phyloP scores from a whole-genome alignment of 2,113 vertebrate genomes.

The Mugil cephalus region DNA sequence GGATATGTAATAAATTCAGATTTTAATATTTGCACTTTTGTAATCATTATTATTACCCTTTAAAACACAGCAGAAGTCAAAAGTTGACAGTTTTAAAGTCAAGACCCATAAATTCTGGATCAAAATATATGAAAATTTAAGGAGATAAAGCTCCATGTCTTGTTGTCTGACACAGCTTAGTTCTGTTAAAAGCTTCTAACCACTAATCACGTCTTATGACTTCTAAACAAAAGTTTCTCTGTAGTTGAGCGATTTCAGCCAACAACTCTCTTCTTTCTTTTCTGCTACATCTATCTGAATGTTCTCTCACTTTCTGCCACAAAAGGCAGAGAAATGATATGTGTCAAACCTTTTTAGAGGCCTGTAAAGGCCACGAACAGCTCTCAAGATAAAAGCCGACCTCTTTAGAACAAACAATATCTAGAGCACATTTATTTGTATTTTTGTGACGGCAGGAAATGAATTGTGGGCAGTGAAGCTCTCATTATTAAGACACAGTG shows the following conservation, averaged over 20 bases:
- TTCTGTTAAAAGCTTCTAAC: background rate
- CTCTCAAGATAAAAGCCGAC: too few relatives aligned
- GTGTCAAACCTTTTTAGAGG: too few relatives aligned
- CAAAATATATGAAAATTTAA: background rate
- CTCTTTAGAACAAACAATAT: too few relatives aligned
- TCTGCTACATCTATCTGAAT: too few relatives aligned
- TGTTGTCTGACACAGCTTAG: background rate
- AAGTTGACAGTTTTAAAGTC: background rate
- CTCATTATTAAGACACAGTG: background rate
- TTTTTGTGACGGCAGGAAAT: constrained; percentile 4
- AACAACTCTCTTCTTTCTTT: too few relatives aligned
- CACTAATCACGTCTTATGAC: too few relatives aligned
- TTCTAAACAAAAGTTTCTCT: too few relatives aligned
- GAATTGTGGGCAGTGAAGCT: constrained; percentile 5
- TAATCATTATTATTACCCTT: constrained; percentile 9
- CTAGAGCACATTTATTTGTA: background rate
- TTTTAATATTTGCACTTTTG: background rate
- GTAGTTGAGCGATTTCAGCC: too few relatives aligned
- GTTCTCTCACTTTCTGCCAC: too few relatives aligned
- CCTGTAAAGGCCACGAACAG: too few relatives aligned
- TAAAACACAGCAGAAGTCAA: background rate
- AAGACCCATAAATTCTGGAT: background rate
- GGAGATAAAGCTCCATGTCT: background rate
- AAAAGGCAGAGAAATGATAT: background rate
- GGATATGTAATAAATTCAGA: background rate